Evolutionary conservation across 2,888 invertebrate species (phyloP).

Genomic region (Andrena flavipes): DNA sequence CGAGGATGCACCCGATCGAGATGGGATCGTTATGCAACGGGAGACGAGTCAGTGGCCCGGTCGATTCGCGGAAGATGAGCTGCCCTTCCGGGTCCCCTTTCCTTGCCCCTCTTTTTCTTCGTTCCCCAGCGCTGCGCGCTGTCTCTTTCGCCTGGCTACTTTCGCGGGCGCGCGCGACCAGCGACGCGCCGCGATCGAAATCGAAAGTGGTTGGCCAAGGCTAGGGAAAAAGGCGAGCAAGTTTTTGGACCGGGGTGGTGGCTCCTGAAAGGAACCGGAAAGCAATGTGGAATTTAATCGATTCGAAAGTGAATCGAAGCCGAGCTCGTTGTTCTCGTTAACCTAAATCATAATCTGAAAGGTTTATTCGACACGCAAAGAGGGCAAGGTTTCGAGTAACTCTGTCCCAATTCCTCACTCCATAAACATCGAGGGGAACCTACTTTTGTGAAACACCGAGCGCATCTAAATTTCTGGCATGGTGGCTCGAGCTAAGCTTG

Average conservation of each 20-base stretch:
- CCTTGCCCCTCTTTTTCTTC: constrained; percentile 30
- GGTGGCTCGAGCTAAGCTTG: constrained; percentile 67
- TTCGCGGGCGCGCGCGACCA: background rate
- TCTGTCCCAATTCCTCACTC: constrained; percentile 48
- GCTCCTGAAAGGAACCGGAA: background rate
- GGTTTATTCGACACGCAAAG: no score
- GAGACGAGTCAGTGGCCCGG: constrained; percentile 71
- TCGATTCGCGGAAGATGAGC: constrained; percentile 71
- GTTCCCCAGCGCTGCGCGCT: constrained; percentile 20
- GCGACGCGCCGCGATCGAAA: constrained; percentile 50
- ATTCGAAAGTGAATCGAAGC: no score
- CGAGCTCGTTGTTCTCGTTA: no score
- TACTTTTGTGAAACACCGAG: constrained; percentile 61
- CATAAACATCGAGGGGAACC: constrained; percentile 36
- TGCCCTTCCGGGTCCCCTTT: constrained; percentile 69
- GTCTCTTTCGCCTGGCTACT: constrained; percentile 31
- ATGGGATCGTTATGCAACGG: constrained; percentile 75
- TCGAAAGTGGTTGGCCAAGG: constrained; percentile 58
- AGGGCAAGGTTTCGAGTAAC: background rate
- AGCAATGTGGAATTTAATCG: no score
- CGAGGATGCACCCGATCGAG: constrained; percentile 21
- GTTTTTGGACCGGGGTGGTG: background rate
- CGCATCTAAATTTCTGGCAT: constrained; percentile 78
- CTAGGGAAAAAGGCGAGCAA: constrained; percentile 15
- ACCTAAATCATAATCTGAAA: no score